These are phyloP conservation scores for Drosophila malerkotliana DNA, from an alignment of 1,140 invertebrate genomes.

Conservation along the genomic window DNA sequence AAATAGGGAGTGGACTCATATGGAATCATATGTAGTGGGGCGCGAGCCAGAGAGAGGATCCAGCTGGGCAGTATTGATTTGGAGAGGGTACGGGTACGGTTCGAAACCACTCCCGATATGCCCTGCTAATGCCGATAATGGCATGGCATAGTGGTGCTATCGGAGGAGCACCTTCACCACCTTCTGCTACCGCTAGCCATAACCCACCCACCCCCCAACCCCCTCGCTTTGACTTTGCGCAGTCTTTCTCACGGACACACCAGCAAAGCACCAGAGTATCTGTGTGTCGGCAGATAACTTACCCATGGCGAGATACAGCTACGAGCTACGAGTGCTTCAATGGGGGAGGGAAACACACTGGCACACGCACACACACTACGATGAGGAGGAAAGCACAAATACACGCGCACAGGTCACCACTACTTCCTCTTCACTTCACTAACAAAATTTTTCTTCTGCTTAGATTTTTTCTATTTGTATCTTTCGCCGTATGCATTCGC, in stretches of 20 bases:
- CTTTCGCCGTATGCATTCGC: slow-evolving; percentile 74
- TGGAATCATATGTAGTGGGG: slow-evolving; percentile 58
- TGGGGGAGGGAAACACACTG: slow-evolving; percentile 69
- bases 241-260: slow-evolving; percentile 55
- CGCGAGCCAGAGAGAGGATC: slow-evolving; percentile 16
- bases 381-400: slow-evolving; percentile 70
- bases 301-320: slow-evolving; percentile 71
- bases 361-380: slow-evolving; percentile 36
- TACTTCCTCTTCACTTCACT: slow-evolving; percentile 73
- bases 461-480: slow-evolving; percentile 77
- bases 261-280: slow-evolving; percentile 33
- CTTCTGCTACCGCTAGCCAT: neutral
- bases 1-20: slow-evolving; percentile 71
- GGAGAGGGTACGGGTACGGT: slow-evolving; percentile 8
- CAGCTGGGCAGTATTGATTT: slow-evolving; percentile 75
- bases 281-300: slow-evolving; percentile 65
- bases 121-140: slow-evolving; percentile 67
- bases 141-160: slow-evolving; percentile 58
- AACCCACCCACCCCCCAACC: slow-evolving; percentile 37
- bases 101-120: slow-evolving; percentile 52
- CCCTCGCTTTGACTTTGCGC: slow-evolving; percentile 71
- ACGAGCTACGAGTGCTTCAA: slow-evolving; percentile 59
- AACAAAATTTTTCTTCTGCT: slow-evolving; percentile 75
- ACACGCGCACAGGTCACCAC: slow-evolving; percentile 78
- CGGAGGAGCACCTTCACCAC: slow-evolving; percentile 21